Conservation (phyloP, 1,140 invertebrate genomes). For the Eupristina koningsbergeri region DNA sequence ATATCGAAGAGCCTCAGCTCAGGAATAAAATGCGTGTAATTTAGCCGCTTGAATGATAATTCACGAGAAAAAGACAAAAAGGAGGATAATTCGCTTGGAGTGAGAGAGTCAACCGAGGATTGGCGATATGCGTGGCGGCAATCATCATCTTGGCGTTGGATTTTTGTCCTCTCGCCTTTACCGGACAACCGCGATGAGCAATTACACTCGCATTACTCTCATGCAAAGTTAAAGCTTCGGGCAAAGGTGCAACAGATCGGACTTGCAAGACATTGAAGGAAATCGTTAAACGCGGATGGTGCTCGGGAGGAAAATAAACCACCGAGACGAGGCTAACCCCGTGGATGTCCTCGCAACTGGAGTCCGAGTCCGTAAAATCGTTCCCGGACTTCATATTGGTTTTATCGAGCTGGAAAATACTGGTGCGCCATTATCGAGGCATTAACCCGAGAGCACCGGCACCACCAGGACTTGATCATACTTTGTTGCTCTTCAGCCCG, state of each 20-base stretch:
- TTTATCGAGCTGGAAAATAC: conserved; percentile 2
- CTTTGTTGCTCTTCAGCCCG: not conserved
- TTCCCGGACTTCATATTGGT: conserved; percentile 38
- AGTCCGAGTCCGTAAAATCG: conserved; percentile 29
- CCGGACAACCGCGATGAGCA: too few relatives aligned
- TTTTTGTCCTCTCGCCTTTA: too few relatives aligned
- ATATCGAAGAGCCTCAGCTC: too few relatives aligned
- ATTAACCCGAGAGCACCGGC: conserved; percentile 18
- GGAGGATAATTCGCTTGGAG: too few relatives aligned
- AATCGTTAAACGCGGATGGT: not conserved
- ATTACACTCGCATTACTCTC: too few relatives aligned
- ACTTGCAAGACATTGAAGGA: not conserved
- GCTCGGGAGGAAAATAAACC: not conserved
- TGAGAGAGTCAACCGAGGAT: too few relatives aligned
- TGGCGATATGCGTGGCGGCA: too few relatives aligned
- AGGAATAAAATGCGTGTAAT: too few relatives aligned
- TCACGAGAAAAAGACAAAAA: not conserved
- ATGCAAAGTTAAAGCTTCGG: not conserved
- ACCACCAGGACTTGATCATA: not conserved
- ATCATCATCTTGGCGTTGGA: too few relatives aligned
- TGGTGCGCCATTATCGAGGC: conserved; percentile 19
- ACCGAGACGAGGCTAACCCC: too few relatives aligned
- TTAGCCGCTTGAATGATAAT: not conserved
- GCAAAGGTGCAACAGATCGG: not conserved
- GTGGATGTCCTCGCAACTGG: not conserved